Conservation (phyloP, 2,888 invertebrate genomes). For the Meloe dianella region DNA sequence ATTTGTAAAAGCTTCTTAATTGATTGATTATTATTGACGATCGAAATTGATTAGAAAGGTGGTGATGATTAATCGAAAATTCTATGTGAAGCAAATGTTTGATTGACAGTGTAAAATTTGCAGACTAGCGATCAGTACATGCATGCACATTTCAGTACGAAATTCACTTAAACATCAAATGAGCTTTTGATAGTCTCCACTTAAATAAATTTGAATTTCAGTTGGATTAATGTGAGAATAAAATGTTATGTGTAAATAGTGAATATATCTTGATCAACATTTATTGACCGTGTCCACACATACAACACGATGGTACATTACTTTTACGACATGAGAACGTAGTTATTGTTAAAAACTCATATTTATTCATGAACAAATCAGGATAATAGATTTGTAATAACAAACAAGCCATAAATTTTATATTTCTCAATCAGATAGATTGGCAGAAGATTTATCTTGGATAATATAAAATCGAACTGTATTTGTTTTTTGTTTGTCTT, state of each 20-base stretch:
- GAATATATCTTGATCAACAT: constrained; percentile 22
- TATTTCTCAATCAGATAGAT: constrained; percentile 39
- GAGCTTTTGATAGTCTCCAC: neutral
- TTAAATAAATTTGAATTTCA: neutral
- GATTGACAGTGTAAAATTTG: too few relatives aligned
- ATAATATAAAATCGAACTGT: neutral
- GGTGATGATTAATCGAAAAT: too few relatives aligned
- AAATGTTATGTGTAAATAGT: neutral
- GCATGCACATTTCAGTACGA: too few relatives aligned
- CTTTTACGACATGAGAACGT: constrained; percentile 28
- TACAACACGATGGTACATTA: constrained; percentile 23
- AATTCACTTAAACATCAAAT: neutral
- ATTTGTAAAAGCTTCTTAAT: too few relatives aligned
- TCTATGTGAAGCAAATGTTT: too few relatives aligned
- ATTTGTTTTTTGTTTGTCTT: neutral
- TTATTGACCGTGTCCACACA: constrained; percentile 24
- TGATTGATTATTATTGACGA: too few relatives aligned
- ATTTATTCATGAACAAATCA: constrained; percentile 35
- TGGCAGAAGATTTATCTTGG: constrained; percentile 33
- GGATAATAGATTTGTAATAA: constrained; percentile 39
- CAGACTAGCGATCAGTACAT: too few relatives aligned
- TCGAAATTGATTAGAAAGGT: too few relatives aligned
- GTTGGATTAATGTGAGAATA: neutral
- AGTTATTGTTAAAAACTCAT: constrained; percentile 32
- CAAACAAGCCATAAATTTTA: constrained; percentile 41